phyloP scores from a whole-genome alignment of 2,888 invertebrate genomes.

The Ernsta delagoae region DNA sequence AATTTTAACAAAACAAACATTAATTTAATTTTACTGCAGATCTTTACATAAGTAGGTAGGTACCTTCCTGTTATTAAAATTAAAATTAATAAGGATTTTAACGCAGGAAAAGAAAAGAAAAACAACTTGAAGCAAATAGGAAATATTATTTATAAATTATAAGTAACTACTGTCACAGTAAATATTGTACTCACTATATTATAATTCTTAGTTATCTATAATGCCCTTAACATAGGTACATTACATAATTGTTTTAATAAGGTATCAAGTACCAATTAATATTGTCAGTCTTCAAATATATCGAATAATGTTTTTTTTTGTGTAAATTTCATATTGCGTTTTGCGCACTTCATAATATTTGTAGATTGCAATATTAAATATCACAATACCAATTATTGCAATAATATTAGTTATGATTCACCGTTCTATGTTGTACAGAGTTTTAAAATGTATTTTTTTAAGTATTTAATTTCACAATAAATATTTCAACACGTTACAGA shows the following conservation, averaged over 20 bases:
- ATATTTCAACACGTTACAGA: slow-evolving; percentile 24
- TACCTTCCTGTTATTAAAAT: no score
- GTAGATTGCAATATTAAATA: slow-evolving; percentile 14
- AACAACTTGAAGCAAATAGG: no score
- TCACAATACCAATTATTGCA: slow-evolving; percentile 8
- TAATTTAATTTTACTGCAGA: no score
- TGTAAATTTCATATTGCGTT: slow-evolving; percentile 9
- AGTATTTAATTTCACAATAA: slow-evolving; percentile 29
- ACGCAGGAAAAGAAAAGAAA: no score
- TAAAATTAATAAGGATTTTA: no score
- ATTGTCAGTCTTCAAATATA: slow-evolving; percentile 45
- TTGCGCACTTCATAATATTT: slow-evolving; percentile 8
- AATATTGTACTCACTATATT: slow-evolving; percentile 77
- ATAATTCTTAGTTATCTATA: slow-evolving; percentile 52
- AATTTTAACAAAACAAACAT: no score
- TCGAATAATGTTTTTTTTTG: slow-evolving; percentile 36
- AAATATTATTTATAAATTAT: no score
- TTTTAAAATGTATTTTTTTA: background rate
- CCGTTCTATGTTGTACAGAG: background rate
- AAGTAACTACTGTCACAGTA: slow-evolving; percentile 70
- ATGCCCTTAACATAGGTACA: slow-evolving; percentile 48
- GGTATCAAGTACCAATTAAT: slow-evolving; percentile 38
- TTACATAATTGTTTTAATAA: slow-evolving; percentile 50
- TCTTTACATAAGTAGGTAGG: no score
- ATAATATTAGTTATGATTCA: background rate